These are phyloP conservation scores for Prostheceraeus crozeri DNA, from an alignment of 2,888 invertebrate species.

Conservation along the genomic window DNA sequence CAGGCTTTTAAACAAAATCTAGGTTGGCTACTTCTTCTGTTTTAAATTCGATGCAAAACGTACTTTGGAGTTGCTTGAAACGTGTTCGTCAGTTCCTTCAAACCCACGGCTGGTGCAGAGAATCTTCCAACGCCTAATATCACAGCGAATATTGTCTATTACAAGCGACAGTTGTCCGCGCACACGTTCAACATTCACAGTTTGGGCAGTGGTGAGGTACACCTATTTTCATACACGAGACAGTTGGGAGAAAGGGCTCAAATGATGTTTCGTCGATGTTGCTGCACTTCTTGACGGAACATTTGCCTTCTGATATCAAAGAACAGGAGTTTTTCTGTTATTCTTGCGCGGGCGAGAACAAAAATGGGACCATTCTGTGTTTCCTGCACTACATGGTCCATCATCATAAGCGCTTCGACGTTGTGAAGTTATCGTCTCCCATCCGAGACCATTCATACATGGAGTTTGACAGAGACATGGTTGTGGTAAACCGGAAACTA, in stretches of 20 bases:
- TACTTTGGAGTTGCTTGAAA: too few species aligned
- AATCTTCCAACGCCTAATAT: slow-evolving; percentile 8
- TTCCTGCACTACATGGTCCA: background rate
- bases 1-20: too few species aligned
- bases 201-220: too few species aligned
- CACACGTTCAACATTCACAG: slow-evolving; percentile 1
- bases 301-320: too few species aligned
- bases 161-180: slow-evolving; percentile 8
- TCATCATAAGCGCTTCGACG: background rate
- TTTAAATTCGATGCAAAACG: too few species aligned
- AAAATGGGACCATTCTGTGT: background rate
- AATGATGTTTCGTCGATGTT: too few species aligned
- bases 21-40: too few species aligned
- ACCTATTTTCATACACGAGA: too few species aligned
- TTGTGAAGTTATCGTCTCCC: background rate
- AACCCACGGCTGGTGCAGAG: too few species aligned
- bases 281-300: too few species aligned
- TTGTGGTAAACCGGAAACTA: slow-evolving; percentile 1
- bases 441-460: background rate
- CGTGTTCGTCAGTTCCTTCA: too few species aligned
- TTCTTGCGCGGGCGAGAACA: background rate
- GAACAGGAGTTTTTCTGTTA: background rate
- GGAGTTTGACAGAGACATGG: slow-evolving; percentile 4
- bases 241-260: too few species aligned
- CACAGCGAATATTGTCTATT: background rate